A percentile compares a stretch with the other conserved stretches of the same genome.
Evolutionary conservation across 2,113 vertebrate genomes (phyloP).

Genomic region (Sorex fumeus): DNA sequence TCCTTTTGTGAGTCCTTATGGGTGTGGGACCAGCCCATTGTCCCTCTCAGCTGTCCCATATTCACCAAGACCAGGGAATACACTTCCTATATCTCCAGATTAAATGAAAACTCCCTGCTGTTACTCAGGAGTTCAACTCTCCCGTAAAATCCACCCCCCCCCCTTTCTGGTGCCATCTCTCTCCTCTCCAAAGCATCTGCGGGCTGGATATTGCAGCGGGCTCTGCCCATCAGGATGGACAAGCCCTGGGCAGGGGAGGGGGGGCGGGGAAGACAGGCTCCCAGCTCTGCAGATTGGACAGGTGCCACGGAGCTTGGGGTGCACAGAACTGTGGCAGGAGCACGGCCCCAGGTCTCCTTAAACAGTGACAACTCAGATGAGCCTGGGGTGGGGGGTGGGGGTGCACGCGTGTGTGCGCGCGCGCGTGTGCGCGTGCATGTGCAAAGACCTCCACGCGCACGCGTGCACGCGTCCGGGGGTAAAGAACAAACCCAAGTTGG

Average conservation of each 20-base stretch:
- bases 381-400: too few species aligned
- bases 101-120: constrained; percentile 47
- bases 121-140: neutral
- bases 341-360: neutral
- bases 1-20: neutral
- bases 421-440: too few species aligned
- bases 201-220: neutral
- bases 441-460: too few species aligned
- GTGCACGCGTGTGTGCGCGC: neutral
- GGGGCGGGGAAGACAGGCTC: neutral
- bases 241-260: neutral
- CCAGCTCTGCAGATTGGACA: neutral
- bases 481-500: constrained; percentile 68
- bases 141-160: constrained; percentile 11
- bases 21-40: too few species aligned
- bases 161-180: neutral
- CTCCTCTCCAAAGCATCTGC: neutral
- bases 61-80: constrained; percentile 32
- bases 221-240: neutral
- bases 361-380: neutral
- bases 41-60: neutral
- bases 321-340: neutral
- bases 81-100: constrained; percentile 40
- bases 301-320: neutral
- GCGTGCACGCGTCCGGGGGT: neutral